A percentile compares a stretch with the other conserved stretches of the same genome.
These are phyloP conservation scores for Amphipyra tragopoginis DNA, from an alignment of 2,888 invertebrate species.

Conservation along the genomic window DNA sequence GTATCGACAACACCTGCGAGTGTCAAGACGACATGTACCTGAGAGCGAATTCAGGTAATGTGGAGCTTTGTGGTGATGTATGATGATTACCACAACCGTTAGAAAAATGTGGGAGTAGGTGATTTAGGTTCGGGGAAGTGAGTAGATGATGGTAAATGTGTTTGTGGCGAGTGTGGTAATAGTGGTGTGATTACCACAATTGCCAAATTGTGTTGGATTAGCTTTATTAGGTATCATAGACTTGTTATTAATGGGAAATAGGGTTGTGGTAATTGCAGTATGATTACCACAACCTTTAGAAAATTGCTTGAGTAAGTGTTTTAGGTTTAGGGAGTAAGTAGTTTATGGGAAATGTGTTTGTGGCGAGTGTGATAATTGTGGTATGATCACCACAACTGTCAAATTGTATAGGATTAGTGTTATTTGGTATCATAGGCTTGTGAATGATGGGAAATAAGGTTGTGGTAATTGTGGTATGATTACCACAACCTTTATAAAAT, in stretches of 20 bases:
- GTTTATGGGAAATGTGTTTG: not conserved
- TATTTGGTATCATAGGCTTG: not conserved
- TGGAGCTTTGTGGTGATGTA: not conserved
- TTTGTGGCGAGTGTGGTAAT: constrained; percentile 2
- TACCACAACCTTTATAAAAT: not conserved
- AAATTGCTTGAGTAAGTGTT: not conserved
- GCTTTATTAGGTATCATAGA: not conserved
- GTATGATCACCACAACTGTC: not conserved
- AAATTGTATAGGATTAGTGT: not conserved
- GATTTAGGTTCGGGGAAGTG: not conserved
- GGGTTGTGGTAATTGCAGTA: constrained; percentile 1
- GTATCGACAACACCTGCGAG: constrained; percentile 77
- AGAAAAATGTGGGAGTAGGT: no score
- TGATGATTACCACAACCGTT: constrained; percentile 1
- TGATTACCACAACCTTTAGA: not conserved
- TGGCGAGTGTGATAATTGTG: not conserved
- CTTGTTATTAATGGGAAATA: not conserved
- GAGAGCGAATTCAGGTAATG: constrained; percentile 80
- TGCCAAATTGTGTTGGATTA: not conserved
- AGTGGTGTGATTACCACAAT: not conserved
- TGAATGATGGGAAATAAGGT: not conserved
- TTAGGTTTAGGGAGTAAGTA: not conserved
- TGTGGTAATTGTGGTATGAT: constrained; percentile 1
- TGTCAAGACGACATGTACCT: constrained; percentile 76
- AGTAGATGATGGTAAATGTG: not conserved